Evolutionary conservation across 1,140 invertebrate species (phyloP).

Genomic region (Nasonia vitripennis): DNA sequence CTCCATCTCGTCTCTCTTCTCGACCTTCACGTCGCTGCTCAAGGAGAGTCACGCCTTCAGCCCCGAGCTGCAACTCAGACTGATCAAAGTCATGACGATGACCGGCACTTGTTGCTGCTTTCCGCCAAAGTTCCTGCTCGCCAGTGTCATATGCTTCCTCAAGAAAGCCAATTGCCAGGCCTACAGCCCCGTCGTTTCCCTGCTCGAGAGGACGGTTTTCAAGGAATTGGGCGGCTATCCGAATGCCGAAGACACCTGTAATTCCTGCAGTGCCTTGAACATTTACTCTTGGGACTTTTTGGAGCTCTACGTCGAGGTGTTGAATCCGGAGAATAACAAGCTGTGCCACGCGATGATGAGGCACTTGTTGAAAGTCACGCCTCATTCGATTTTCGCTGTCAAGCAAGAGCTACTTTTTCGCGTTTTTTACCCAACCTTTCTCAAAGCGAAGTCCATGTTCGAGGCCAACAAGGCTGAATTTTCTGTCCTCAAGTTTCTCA

Average conservation of each 20-base stretch:
- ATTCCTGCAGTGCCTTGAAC: slow-evolving; percentile 57
- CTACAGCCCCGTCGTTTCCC: slow-evolving; percentile 66
- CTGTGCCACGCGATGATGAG: slow-evolving; percentile 76
- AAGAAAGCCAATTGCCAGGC: slow-evolving; percentile 64
- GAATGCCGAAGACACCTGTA: slow-evolving; percentile 58
- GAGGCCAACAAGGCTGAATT: slow-evolving; percentile 67
- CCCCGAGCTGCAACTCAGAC: slow-evolving; percentile 71
- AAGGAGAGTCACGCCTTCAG: slow-evolving; percentile 70
- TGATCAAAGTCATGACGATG: slow-evolving; percentile 76
- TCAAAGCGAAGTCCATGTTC: slow-evolving; percentile 74
- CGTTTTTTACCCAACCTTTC: slow-evolving; percentile 79
- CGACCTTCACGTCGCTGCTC: slow-evolving; percentile 75
- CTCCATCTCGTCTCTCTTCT: slow-evolving; percentile 77
- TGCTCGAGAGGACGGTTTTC: slow-evolving; percentile 79
- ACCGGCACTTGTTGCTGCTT: slow-evolving; percentile 82
- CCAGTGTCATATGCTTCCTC: slow-evolving; percentile 68
- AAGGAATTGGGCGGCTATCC: slow-evolving; percentile 76
- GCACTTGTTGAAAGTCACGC: slow-evolving; percentile 78
- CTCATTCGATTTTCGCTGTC: slow-evolving; percentile 74
- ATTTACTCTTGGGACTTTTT: slow-evolving; percentile 77
- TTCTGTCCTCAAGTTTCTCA: slow-evolving; percentile 75
- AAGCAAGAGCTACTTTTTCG: slow-evolving; percentile 77
- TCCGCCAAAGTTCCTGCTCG: slow-evolving; percentile 72
- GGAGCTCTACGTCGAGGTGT: slow-evolving; percentile 76
- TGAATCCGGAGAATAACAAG: slow-evolving; percentile 76